These are phyloP conservation scores for Panthera tigris DNA, from an alignment of 2,113 vertebrate genomes.

Conservation along the genomic window DNA sequence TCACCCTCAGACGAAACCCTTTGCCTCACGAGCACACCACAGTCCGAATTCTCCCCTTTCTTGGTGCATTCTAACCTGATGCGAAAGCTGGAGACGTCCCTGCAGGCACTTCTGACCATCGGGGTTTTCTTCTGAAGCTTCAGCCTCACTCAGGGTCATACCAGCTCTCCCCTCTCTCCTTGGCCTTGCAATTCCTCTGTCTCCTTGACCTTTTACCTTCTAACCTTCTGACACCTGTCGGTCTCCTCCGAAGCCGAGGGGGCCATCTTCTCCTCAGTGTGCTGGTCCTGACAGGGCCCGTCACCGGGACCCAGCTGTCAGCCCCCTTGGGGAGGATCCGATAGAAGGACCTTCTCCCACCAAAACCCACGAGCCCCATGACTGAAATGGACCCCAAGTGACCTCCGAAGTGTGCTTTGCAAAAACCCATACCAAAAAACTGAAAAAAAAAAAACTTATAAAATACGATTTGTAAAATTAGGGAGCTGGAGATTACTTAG, in stretches of 20 bases:
- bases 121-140: neutral
- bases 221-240: neutral
- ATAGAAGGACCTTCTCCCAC: neutral
- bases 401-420: constrained; percentile 30
- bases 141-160: neutral
- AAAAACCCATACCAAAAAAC: neutral
- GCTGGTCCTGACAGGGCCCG: neutral
- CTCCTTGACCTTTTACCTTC: too few relatives aligned
- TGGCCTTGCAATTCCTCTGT: neutral
- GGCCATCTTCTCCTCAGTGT: too few relatives aligned
- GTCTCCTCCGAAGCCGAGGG: neutral
- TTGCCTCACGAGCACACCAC: neutral
- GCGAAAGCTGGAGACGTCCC: neutral
- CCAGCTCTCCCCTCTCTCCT: neutral
- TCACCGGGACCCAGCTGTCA: accelerated
- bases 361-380: neutral
- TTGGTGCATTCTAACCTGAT: neutral
- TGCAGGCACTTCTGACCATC: neutral
- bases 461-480: constrained; percentile 64
- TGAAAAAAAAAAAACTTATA: neutral
- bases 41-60: neutral
- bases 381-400: neutral
- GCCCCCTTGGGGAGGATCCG: too few relatives aligned
- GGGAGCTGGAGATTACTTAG: constrained; percentile 57
- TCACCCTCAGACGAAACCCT: neutral